Evolutionary conservation across 2,113 vertebrate species (phyloP).

Genomic region (Phylloscopus trochilus): DNA sequence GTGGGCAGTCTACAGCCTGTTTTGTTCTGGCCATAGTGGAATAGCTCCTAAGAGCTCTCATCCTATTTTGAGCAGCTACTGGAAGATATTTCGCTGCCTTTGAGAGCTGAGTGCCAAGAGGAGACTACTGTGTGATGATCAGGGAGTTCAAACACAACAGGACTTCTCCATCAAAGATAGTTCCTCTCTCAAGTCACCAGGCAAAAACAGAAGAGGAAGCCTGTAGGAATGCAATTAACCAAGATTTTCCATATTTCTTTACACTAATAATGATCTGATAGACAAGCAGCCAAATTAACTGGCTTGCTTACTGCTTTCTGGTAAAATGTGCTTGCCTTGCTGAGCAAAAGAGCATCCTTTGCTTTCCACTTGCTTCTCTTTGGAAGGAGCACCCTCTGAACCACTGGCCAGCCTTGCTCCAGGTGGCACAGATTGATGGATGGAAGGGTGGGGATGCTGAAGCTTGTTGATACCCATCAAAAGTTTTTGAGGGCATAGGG

Average conservation of each 20-base stretch:
- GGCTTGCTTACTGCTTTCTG: not conserved
- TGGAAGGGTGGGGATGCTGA: not conserved
- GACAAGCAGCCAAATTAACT: not conserved
- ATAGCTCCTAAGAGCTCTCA: not conserved
- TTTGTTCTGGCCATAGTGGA: not conserved
- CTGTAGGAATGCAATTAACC: not conserved
- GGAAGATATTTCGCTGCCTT: not conserved
- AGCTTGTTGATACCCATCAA: not conserved
- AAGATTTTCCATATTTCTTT: not conserved
- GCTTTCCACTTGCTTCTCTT: not conserved
- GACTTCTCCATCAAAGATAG: not conserved
- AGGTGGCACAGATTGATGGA: not conserved
- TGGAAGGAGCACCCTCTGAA: not conserved
- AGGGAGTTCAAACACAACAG: not conserved
- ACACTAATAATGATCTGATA: not conserved
- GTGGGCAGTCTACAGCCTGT: not conserved
- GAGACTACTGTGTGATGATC: not conserved
- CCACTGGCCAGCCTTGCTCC: not conserved
- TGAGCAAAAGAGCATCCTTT: not conserved
- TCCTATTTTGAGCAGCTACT: not conserved
- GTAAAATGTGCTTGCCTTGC: not conserved
- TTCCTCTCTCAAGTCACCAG: not conserved
- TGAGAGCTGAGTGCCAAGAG: not conserved
- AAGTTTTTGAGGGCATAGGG: not conserved
- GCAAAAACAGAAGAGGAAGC: not conserved